Base-by-base conservation (phyloP, 2,797 vertebrate species). In the Sebastes elongatus region DNA sequence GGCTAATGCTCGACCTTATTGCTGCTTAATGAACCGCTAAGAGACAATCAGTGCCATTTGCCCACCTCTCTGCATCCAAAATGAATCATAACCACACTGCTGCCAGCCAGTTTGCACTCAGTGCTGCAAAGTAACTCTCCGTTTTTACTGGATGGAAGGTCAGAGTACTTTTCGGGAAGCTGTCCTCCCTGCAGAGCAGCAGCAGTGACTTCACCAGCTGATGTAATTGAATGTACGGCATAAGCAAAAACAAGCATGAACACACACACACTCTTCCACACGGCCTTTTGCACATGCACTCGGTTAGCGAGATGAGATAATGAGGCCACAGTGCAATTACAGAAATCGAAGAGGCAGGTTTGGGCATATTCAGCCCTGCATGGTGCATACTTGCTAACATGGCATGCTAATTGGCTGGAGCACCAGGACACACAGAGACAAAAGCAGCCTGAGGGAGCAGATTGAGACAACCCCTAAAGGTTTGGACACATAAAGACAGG, bases 281-380 rank as follows among this genome's bases (percentile, higher is more conserved):
- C 8, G 2, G 25, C 62, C 52, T 76, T 79, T 76, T 66, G 28
- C 79, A 71, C 63, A 35, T 74, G 55, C 71, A 78, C 83, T 87
- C 77, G 71, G 73, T 90, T 76, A 85, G 85, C 78, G 28, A 46
- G 73, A 77, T 77, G 81, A 86, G 78, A 82, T 91, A 94, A 93
- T 89, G 84, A 93, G 92, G 88, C 83, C 74, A 64, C 85, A 82
- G 81, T 67, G 84, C 88, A 94, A 95, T 95, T 95, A 95, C 81
- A 49, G 84, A 87, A 91, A 90, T 89, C 78, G 74, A 89, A 84
- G 74, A 87, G 93, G 92, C 95, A 91, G 94, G 94, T 95, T 91
- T 89, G 88, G 88, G 91, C 90, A 71, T 78, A 82, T 83, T 91
- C 88, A 42, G 22, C 85, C 80, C 86, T 64, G 81, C 55, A 25